Evolutionary conservation across 2,113 vertebrate genomes (phyloP).

Genomic region (Cichladusa arquata): DNA sequence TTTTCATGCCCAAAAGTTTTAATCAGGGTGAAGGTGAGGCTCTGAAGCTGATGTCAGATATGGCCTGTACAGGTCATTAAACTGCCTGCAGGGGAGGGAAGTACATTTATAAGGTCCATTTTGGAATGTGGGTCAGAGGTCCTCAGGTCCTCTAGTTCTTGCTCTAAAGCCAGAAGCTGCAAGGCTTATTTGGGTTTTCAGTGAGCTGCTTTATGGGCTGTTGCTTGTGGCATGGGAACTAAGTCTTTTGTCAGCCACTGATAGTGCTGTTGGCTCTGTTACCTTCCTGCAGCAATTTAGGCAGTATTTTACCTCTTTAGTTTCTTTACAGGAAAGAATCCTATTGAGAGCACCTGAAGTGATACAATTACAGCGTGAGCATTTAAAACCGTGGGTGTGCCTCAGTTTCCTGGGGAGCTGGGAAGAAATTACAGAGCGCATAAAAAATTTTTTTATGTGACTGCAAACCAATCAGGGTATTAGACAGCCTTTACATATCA

Average conservation of each 20-base stretch:
- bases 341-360: neutral
- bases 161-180: neutral
- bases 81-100: neutral
- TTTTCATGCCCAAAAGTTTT: neutral
- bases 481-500: neutral
- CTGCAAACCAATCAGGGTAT: neutral
- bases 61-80: neutral
- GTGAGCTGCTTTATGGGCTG: neutral
- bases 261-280: neutral
- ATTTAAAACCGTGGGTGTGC: neutral
- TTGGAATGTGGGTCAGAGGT: neutral
- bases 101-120: neutral
- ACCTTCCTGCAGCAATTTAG: neutral
- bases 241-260: neutral
- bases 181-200: neutral
- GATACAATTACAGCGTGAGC: neutral
- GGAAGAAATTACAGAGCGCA: neutral
- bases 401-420: neutral
- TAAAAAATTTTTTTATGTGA: neutral
- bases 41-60: neutral
- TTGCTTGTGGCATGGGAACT: neutral
- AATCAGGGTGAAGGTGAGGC: neutral
- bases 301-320: neutral
- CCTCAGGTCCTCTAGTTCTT: neutral
- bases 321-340: constrained; percentile 1